These are phyloP conservation scores for Myotis lucifugus DNA, from an alignment of 2,113 vertebrate genomes.

Conservation along the genomic window DNA sequence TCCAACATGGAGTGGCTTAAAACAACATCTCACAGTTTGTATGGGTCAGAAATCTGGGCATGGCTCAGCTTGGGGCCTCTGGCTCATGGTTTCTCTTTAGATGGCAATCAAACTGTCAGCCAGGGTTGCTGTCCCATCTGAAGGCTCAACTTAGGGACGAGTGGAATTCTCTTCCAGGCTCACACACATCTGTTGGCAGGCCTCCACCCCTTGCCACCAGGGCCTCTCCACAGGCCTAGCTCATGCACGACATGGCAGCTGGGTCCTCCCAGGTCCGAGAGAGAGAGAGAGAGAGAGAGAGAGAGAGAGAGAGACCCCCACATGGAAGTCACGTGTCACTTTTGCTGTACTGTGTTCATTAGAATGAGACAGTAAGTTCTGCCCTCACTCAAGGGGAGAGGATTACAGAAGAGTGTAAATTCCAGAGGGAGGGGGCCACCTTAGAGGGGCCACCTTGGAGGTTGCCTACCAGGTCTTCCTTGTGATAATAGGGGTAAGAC, in stretches of 20 bases:
- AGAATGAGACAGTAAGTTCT: background rate
- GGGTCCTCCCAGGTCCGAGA: background rate
- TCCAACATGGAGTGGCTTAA: background rate
- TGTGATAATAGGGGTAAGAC: no score
- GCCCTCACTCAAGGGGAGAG: background rate
- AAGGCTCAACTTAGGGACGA: background rate
- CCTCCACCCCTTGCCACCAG: background rate
- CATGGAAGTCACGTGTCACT: background rate
- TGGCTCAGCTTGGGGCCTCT: background rate
- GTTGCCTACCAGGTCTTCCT: background rate
- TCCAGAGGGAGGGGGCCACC: background rate
- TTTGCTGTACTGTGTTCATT: background rate
- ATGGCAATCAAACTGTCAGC: background rate
- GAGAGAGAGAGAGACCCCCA: background rate
- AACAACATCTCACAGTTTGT: background rate
- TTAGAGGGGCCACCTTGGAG: background rate
- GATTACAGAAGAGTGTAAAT: background rate
- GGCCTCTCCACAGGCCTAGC: background rate
- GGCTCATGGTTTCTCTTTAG: background rate
- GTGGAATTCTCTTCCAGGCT: background rate
- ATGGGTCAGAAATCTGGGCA: background rate
- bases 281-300: background rate
- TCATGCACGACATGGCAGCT: background rate
- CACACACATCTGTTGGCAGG: background rate
- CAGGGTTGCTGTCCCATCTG: background rate